These are phyloP conservation scores for Hemibagrus guttatus DNA, from an alignment of 2,797 vertebrate genomes.

Conservation along the genomic window DNA sequence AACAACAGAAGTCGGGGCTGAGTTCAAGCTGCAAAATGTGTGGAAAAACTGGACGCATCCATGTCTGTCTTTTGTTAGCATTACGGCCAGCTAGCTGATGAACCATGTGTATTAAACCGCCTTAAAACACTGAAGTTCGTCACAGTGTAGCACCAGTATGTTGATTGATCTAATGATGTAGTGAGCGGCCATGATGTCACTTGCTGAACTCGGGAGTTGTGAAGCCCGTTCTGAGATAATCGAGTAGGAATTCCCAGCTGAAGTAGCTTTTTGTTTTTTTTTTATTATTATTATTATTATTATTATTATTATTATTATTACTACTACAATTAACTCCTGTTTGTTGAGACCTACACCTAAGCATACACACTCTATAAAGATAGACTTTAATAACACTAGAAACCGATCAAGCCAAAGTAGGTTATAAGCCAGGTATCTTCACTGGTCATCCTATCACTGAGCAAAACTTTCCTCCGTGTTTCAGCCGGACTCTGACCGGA, in stretches of 20 bases:
- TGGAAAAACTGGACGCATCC: not conserved
- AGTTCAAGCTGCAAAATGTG: not conserved
- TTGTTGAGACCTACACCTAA: too few species aligned
- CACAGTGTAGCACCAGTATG: not conserved
- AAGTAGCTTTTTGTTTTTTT: not conserved
- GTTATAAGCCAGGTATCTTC: not conserved
- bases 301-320: too few species aligned
- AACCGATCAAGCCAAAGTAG: not conserved
- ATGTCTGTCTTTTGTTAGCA: not conserved
- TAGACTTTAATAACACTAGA: not conserved
- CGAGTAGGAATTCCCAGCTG: not conserved
- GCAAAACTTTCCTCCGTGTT: conserved; percentile 44
- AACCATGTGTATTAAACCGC: not conserved
- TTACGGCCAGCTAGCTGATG: not conserved
- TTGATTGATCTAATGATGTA: not conserved
- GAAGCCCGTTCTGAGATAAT: not conserved
- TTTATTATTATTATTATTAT: too few species aligned
- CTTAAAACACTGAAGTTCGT: not conserved
- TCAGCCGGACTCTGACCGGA: conserved; percentile 41
- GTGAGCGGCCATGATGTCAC: not conserved
- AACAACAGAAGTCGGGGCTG: not conserved
- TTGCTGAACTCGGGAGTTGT: not conserved
- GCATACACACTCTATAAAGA: not conserved
- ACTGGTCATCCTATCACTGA: not conserved
- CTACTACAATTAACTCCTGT: too few species aligned